Base-by-base conservation (phyloP, 2,888 invertebrate genomes). In the Stegophylla sp. region DNA sequence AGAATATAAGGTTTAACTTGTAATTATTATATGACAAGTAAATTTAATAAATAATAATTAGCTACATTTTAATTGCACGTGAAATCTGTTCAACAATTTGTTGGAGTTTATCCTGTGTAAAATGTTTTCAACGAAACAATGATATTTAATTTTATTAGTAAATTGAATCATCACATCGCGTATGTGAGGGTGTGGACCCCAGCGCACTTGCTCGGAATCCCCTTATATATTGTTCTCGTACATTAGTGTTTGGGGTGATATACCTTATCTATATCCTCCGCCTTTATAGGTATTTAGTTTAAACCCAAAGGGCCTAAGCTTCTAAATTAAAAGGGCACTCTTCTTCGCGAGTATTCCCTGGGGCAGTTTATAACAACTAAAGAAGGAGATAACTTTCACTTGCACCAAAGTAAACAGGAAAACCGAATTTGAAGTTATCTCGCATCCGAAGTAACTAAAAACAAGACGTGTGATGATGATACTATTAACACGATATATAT, bases 261-360 rank as follows among this genome's bases (percentile, higher is more conserved):
- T 73, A 64, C 63, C 51, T 63, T 74, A 63, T 75, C 63, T 75
- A 23, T 34, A 63, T 75, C 17, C 17, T 34, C 34, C 51, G 63
- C 34, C 28, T 75, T 76, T 63, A 66, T 67, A 76, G 66, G 43
- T 66, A 43, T 76, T 76, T 76, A 67, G 76, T 56, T 76, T 66
- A 66, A 76, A 28, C 26, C 76, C 66, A 26, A 56, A 66, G 66
- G 74, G 48, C 56, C 41, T 56, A 56, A 53, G 63, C 28, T 75
- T 56, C 43, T 76, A 66, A 66, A 66, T 76, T 67, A 43, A 76
- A 66, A 76, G 66, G n/a, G 7, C 66, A 28, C 15, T n/a, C 4
- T 53, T 43, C 75, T 2, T 23, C 13, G n/a, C 28, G 61, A 59
- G 17, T 64, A 51, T 63, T 75, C 75, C 75, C 64, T 20, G 23